Conservation (phyloP, 2,113 vertebrate species). For the Puntigrus tetrazona region DNA sequence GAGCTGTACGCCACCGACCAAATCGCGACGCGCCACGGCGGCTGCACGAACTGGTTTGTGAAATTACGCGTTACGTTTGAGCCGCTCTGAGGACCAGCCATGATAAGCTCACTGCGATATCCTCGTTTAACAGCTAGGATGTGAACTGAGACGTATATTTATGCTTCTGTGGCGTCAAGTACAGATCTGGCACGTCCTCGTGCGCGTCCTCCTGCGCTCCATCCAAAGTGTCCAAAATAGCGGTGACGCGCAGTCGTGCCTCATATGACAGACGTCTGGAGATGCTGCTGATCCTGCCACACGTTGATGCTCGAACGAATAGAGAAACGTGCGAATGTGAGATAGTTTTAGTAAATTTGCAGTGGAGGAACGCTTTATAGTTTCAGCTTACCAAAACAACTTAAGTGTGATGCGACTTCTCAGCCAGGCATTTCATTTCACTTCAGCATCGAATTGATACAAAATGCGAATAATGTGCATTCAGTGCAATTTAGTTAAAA, state of each 20-base stretch:
- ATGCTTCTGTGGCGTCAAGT: background rate
- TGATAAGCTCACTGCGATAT: background rate
- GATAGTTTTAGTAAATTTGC: background rate
- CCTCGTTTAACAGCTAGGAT: background rate
- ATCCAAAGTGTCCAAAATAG: conserved; percentile 22
- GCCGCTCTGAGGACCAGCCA: conserved; percentile 39
- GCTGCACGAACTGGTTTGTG: conserved; percentile 83
- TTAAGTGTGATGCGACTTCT: background rate
- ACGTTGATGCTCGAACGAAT: background rate
- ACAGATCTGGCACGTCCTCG: background rate
- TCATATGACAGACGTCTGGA: conserved; percentile 10
- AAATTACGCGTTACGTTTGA: conserved; percentile 67
- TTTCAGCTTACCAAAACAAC: background rate
- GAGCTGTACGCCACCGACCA: conserved; percentile 83
- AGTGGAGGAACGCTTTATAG: background rate
- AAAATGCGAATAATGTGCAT: background rate
- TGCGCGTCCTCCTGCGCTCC: background rate
- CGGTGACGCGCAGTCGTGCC: conserved; percentile 18
- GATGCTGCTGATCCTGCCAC: background rate
- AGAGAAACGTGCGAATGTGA: background rate
- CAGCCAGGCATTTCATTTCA: background rate
- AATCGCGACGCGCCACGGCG: conserved; percentile 82
- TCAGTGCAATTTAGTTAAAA: background rate
- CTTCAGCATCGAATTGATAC: background rate
- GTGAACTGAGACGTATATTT: background rate